These are phyloP conservation scores for Carollia perspicillata DNA, from an alignment of 2,113 vertebrate genomes.

Conservation along the genomic window DNA sequence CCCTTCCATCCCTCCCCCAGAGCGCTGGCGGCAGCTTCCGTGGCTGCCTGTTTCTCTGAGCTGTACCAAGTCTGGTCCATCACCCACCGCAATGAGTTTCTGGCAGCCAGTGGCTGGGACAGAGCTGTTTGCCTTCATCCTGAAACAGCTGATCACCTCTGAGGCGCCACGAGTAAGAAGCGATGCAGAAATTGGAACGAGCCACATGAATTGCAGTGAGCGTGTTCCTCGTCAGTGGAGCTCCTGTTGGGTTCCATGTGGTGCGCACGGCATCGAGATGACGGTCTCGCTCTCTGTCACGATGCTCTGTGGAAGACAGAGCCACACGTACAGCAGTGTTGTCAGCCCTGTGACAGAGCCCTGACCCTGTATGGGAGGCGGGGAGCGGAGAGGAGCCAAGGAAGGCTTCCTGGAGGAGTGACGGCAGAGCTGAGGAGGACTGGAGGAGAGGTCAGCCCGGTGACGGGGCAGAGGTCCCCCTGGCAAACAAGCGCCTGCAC, in stretches of 20 bases:
- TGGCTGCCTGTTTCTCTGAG: no score
- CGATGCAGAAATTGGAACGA: background rate
- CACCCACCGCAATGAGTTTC: no score
- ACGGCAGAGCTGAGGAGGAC: background rate
- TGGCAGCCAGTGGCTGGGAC: no score
- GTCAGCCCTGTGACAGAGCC: background rate
- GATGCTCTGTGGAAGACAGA: background rate
- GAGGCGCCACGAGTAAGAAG: no score
- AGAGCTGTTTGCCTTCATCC: no score
- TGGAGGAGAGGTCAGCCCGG: background rate
- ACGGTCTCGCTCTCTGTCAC: background rate
- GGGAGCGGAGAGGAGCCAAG: no score
- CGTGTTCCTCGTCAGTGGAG: background rate
- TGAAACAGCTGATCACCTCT: no score
- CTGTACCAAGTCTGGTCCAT: no score
- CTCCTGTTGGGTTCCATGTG: background rate
- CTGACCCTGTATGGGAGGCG: no score
- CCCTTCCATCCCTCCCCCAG: no score
- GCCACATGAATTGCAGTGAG: background rate
- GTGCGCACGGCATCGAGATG: rapidly evolving
- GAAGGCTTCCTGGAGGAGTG: background rate
- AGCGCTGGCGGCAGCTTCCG: no score
- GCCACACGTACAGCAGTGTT: background rate
- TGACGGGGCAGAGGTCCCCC: background rate
- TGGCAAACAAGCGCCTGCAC: background rate